Evolutionary conservation across 2,888 invertebrate species (phyloP).

Genomic region (Danaus chrysippus): DNA sequence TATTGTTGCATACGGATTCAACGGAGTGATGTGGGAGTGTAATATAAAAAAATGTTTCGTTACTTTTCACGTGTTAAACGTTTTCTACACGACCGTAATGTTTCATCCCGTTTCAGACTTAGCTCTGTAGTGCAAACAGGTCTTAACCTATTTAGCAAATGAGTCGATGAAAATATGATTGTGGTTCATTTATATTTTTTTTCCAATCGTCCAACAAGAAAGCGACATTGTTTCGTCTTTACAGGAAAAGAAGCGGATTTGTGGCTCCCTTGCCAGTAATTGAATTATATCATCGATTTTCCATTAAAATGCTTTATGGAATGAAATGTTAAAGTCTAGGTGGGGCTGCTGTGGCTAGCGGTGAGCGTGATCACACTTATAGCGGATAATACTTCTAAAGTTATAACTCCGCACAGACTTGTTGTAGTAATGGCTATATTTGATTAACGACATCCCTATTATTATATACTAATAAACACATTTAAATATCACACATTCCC

Average conservation of each 20-base stretch:
- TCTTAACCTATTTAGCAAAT: slow-evolving; percentile 59
- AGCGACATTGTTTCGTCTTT: slow-evolving; percentile 61
- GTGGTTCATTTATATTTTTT: slow-evolving; percentile 41
- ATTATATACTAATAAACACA: too few relatives aligned
- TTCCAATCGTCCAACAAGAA: slow-evolving; percentile 35
- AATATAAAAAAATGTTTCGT: too few relatives aligned
- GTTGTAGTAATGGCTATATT: too few relatives aligned
- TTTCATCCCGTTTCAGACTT: neutral
- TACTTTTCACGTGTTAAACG: too few relatives aligned
- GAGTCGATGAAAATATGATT: slow-evolving; percentile 62
- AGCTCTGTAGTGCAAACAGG: slow-evolving; percentile 20
- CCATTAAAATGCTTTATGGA: slow-evolving; percentile 78
- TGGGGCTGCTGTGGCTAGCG: slow-evolving; percentile 47
- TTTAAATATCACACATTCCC: too few relatives aligned
- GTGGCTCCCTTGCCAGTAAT: slow-evolving; percentile 67
- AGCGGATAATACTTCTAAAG: slow-evolving; percentile 3
- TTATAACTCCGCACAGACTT: too few relatives aligned
- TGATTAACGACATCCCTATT: too few relatives aligned
- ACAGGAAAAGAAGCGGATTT: slow-evolving; percentile 55
- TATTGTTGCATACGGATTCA: neutral
- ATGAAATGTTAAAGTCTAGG: slow-evolving; percentile 71
- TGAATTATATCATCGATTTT: slow-evolving; percentile 78
- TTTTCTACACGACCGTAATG: too few relatives aligned
- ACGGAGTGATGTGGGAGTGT: too few relatives aligned
- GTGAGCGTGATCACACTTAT: slow-evolving; percentile 31